Evolutionary conservation across 2,888 invertebrate genomes (phyloP).

Genomic region (Acrocyrtus sp.): DNA sequence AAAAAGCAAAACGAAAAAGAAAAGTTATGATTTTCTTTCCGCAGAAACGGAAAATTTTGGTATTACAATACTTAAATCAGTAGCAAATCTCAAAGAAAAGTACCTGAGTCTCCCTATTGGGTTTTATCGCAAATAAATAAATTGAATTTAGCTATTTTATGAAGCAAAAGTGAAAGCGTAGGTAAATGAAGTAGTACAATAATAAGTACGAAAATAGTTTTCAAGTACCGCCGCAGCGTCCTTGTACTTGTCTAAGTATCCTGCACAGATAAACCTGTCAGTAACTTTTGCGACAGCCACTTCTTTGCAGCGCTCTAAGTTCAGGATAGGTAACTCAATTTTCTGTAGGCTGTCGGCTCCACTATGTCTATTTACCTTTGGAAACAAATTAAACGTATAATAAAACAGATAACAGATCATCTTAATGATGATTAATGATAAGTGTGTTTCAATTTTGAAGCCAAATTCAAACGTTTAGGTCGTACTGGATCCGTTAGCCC

Average conservation of each 20-base stretch:
- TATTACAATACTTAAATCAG: not conserved
- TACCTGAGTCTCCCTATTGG: slow-evolving; percentile 21
- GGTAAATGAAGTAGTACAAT: not conserved
- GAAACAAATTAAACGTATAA: not conserved
- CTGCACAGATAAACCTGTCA: slow-evolving; percentile 34
- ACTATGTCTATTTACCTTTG: not conserved
- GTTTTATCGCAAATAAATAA: not conserved
- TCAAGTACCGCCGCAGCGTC: slow-evolving; percentile 32
- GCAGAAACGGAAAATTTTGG: not conserved
- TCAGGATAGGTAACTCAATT: slow-evolving; percentile 11
- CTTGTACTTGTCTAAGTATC: slow-evolving; percentile 23
- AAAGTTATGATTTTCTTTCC: too few species aligned
- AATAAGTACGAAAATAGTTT: too few species aligned
- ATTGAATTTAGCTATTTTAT: not conserved
- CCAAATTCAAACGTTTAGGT: not conserved
- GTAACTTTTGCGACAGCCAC: slow-evolving; percentile 2
- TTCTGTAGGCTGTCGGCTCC: slow-evolving; percentile 22
- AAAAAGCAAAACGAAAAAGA: not conserved
- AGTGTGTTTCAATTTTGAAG: not conserved
- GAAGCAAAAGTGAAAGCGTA: not conserved
- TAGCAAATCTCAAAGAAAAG: not conserved
- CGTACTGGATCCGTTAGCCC: slow-evolving; percentile 18
- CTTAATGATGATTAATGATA: not conserved
- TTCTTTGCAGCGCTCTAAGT: slow-evolving; percentile 4
- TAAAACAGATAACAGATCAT: not conserved